phyloP scores from a whole-genome alignment of 2,797 vertebrate species.

The Enteromius argenteus region DNA sequence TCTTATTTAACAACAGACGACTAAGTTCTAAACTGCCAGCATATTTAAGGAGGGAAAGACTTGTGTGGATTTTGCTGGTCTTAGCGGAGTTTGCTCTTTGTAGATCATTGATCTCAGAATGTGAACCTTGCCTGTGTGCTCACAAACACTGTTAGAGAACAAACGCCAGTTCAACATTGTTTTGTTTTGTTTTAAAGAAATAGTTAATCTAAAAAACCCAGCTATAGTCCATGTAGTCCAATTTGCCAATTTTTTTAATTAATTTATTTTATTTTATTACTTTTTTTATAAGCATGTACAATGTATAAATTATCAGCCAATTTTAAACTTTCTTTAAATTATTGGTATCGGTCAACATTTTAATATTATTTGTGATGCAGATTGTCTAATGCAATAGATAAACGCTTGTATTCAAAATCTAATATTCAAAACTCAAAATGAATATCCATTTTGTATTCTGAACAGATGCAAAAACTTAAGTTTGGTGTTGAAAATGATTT shows the following conservation, averaged over 20 bases:
- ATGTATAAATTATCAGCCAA: background rate
- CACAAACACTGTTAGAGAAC: conserved; percentile 15
- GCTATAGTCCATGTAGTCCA: background rate
- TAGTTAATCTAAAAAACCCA: background rate
- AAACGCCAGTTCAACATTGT: background rate
- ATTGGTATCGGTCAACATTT: background rate
- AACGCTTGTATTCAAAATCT: background rate
- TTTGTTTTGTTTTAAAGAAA: background rate
- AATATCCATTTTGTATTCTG: background rate
- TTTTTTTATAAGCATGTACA: background rate
- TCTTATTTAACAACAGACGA: background rate
- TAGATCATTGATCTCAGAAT: conserved; percentile 44
- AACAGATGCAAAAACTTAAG: background rate
- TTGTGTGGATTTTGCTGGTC: conserved; percentile 40
- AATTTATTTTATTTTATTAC: no score
- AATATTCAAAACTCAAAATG: background rate
- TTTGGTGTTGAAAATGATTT: background rate
- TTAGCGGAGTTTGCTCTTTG: conserved; percentile 48
- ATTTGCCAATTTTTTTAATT: no score
- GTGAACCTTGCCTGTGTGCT: conserved; percentile 43
- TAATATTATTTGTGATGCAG: background rate
- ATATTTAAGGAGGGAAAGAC: background rate
- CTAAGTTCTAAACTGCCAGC: background rate
- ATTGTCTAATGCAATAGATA: background rate
- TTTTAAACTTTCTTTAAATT: background rate